phyloP scores from a whole-genome alignment of 2,888 invertebrate genomes.

The Andrena flavipes region DNA sequence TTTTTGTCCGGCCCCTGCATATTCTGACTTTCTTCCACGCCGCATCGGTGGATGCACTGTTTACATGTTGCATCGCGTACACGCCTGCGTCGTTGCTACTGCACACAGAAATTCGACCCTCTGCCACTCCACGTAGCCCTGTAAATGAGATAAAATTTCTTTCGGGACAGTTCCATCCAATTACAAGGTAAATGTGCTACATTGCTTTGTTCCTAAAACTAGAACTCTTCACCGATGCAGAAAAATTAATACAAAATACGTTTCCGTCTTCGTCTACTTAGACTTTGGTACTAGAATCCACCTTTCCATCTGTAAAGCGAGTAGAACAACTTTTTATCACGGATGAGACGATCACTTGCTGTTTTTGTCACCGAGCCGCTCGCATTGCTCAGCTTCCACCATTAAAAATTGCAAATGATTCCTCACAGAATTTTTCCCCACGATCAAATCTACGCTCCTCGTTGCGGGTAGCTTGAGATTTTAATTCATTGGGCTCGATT shows the following conservation, averaged over 20 bases:
- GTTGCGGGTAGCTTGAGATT: slow-evolving; percentile 49
- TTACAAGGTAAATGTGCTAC: slow-evolving; percentile 23
- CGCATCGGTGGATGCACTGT: slow-evolving; percentile 18
- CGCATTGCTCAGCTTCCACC: too few relatives aligned
- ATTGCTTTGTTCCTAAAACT: neutral
- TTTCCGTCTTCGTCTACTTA: neutral
- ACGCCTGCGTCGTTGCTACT: neutral
- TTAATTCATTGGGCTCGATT: slow-evolving; percentile 54
- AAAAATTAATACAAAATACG: too few relatives aligned
- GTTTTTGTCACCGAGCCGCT: too few relatives aligned
- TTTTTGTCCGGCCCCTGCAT: slow-evolving; percentile 62
- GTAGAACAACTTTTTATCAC: too few relatives aligned
- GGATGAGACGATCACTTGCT: too few relatives aligned
- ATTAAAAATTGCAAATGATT: too few relatives aligned
- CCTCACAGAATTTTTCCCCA: too few relatives aligned
- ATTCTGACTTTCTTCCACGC: slow-evolving; percentile 61
- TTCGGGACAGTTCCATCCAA: slow-evolving; percentile 34
- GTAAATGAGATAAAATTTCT: slow-evolving; percentile 54
- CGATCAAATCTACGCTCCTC: neutral
- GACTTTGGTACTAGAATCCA: neutral
- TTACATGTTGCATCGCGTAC: slow-evolving; percentile 18
- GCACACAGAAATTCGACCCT: slow-evolving; percentile 33
- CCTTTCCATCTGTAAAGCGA: neutral
- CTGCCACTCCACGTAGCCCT: neutral
- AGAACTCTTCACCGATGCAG: too few relatives aligned